phyloP scores from a whole-genome alignment of 2,797 vertebrate genomes.

The Pangasius macronema region DNA sequence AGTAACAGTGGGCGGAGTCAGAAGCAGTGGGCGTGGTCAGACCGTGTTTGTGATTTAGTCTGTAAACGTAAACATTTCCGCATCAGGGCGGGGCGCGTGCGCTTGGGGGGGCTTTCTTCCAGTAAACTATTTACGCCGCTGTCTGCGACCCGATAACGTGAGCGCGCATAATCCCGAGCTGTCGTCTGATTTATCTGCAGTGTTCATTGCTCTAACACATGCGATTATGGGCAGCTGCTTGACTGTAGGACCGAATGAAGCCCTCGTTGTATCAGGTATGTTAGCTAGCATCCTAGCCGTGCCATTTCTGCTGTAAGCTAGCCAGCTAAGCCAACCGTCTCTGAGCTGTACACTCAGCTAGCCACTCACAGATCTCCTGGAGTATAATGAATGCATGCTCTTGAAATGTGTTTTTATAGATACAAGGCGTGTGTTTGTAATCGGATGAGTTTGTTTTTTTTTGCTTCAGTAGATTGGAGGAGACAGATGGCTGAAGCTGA shows the following conservation, averaged over 20 bases:
- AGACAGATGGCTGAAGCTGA: background rate
- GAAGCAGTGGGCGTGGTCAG: slow-evolving; percentile 11
- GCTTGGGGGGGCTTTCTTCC: background rate
- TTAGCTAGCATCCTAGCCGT: slow-evolving; percentile 15
- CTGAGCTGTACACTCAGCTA: background rate
- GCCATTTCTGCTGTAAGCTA: background rate
- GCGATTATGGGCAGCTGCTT: slow-evolving; percentile 85
- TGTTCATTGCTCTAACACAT: background rate
- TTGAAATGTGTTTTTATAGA: too few species aligned
- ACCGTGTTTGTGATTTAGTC: slow-evolving; percentile 28
- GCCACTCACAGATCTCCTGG: background rate
- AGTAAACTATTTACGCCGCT: background rate
- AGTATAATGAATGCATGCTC: background rate
- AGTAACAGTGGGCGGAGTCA: background rate
- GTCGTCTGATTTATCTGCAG: background rate
- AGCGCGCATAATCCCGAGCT: too few species aligned
- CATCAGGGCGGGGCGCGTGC: slow-evolving; percentile 20
- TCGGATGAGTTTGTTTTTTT: background rate
- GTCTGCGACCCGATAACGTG: background rate
- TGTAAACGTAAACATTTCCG: slow-evolving; percentile 14
- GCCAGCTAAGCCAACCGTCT: background rate
- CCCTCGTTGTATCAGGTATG: slow-evolving; percentile 91
- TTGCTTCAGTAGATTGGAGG: background rate
- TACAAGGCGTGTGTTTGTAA: background rate
- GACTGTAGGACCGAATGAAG: slow-evolving; percentile 92